These are phyloP conservation scores for Dendrophyllia cribrosa DNA, from an alignment of 64 coral and sea anemone species.

Conservation along the genomic window DNA sequence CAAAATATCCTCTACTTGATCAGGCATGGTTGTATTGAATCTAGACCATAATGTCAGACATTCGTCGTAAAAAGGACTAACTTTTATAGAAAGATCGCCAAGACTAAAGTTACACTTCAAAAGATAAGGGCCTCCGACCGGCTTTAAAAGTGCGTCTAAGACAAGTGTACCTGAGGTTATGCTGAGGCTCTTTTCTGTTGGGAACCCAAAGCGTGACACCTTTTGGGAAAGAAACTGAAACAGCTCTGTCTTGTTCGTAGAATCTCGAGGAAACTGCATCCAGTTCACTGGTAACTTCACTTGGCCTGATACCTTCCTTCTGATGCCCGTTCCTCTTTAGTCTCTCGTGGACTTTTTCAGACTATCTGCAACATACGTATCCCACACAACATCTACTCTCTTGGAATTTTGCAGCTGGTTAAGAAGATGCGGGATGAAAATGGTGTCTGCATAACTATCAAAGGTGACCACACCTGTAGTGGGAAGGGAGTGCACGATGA, in stretches of 20 bases:
- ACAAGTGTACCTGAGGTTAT: constrained; percentile 44
- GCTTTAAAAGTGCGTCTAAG: too few relatives aligned
- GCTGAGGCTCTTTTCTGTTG: neutral
- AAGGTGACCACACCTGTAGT: constrained; percentile 10
- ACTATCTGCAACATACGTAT: neutral
- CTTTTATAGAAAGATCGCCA: too few relatives aligned
- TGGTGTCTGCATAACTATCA: constrained; percentile 22
- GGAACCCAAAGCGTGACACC: constrained; percentile 4
- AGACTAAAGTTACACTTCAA: too few relatives aligned
- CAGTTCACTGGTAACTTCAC: constrained; percentile 1
- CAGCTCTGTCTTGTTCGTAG: constrained; percentile 19
- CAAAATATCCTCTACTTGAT: too few relatives aligned
- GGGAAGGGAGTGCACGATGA: constrained; percentile 15
- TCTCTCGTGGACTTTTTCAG: neutral
- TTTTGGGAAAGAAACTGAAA: constrained; percentile 27
- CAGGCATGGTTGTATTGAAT: too few relatives aligned
- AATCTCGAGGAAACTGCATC: constrained; percentile 21
- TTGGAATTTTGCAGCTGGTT: neutral
- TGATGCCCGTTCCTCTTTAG: neutral
- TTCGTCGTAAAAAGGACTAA: too few relatives aligned
- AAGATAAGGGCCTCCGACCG: too few relatives aligned
- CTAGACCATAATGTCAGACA: too few relatives aligned
- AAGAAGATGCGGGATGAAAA: constrained; percentile 29
- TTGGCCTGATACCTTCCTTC: neutral
- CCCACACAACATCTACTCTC: neutral